Evolutionary conservation across 2,797 vertebrate genomes (phyloP), one percentile per base, ranked within the genome.

Genomic region (Champsocephalus gunnari): DNA sequence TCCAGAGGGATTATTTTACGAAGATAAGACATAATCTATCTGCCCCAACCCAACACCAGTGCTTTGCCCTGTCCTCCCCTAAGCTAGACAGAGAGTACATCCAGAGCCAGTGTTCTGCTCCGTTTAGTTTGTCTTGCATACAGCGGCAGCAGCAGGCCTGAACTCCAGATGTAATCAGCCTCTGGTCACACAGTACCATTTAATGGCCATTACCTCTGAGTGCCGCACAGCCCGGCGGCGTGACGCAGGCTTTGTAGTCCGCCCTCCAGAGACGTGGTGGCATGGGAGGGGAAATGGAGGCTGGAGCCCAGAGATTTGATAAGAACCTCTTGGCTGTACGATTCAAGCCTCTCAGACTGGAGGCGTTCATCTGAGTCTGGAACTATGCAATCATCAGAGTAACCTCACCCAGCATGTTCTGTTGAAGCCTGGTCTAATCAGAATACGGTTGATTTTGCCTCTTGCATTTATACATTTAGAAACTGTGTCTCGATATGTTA

Each of bases 81-180:
- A 56, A 45, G 32, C 53, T 43, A 12, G 51, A 57, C 32, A 3
- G n/a, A 8, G 16, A 70, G 38, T 45, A 13, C 67, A 32, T 24
- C 41, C 45, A 66, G 21, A 66, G 59, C 19, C 75, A 13, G n/a
- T 44, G 13, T 41, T 5, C 69, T 3, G 41, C 77, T 63, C 24
- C 73, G 71, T 81, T 76, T 66, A 49, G 68, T 38, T 38, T 66
- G 50, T 44, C 63, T 56, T 56, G 45, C 56, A 74, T 62, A 45
- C 61, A 75, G 54, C 67, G 80, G 48, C 77, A 81, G n/a, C 54
- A 51, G n/a, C 54, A 51, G 75, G 43, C 66, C 19, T 73, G 44
- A 86, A 74, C 13, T 87, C 83, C 83, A 87, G 84, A 93, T 92
- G 79, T 73, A 81, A 92, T 92, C 92, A 83, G 80, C 76, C 60